Conservation (phyloP, 2,888 invertebrate genomes). For the Pimpla rufipes region DNA sequence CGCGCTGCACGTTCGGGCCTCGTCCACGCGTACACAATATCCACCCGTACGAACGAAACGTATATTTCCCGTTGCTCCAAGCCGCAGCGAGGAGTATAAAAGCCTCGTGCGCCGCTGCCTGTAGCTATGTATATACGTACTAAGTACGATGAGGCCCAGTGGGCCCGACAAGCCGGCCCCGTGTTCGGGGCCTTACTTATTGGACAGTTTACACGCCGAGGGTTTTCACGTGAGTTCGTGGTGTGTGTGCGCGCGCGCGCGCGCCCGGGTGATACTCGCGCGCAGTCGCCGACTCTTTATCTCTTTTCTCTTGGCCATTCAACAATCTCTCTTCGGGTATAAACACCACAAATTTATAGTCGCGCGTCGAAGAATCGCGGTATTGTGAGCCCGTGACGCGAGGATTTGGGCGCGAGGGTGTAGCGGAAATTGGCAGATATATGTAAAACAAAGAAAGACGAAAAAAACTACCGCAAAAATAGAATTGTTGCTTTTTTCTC, state of each 20-base stretch:
- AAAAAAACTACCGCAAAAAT: too few species aligned
- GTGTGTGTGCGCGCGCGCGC: too few species aligned
- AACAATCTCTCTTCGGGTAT: background rate
- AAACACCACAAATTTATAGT: background rate
- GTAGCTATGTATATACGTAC: constrained; percentile 64
- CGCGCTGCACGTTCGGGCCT: constrained; percentile 45
- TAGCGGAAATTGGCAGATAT: too few species aligned
- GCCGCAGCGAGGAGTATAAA: constrained; percentile 25
- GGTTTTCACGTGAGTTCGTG: constrained; percentile 68
- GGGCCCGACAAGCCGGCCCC: constrained; percentile 76
- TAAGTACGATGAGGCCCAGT: constrained; percentile 77
- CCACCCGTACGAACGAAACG: constrained; percentile 8
- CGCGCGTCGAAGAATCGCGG: background rate
- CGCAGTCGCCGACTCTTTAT: constrained; percentile 15
- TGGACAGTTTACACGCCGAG: constrained; percentile 83
- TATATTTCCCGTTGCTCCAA: constrained; percentile 63
- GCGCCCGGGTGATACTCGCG: background rate
- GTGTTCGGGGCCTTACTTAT: constrained; percentile 83
- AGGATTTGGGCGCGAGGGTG: too few species aligned
- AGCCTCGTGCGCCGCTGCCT: background rate
- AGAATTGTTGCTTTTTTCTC: too few species aligned
- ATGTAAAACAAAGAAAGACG: too few species aligned
- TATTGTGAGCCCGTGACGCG: too few species aligned
- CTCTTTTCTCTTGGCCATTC: background rate
- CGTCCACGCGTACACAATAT: constrained; percentile 37